phyloP scores from a whole-genome alignment of 2,113 vertebrate species.

The Eolophus roseicapilla region DNA sequence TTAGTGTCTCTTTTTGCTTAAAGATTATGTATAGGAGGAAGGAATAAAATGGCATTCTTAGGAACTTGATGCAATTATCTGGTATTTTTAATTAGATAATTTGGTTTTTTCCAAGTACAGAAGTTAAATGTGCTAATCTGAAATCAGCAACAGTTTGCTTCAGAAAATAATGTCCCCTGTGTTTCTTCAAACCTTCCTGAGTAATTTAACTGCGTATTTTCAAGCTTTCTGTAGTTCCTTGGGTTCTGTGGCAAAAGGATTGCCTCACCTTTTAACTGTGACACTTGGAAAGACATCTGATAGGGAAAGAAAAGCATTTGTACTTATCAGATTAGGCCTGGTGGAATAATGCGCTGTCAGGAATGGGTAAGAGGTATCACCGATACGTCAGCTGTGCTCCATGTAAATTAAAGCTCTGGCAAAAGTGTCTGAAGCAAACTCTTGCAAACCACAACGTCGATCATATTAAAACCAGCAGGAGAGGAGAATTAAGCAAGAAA shows the following conservation, averaged over 20 bases:
- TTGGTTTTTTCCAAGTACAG: background rate
- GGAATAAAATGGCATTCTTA: constrained; percentile 24
- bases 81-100: constrained; percentile 5
- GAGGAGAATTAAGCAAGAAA: constrained; percentile 81
- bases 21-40: background rate
- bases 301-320: background rate
- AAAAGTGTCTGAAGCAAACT: constrained; percentile 69
- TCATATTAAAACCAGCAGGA: constrained; percentile 82
- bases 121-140: background rate
- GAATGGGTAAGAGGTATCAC: constrained; percentile 35
- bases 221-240: background rate
- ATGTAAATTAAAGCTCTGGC: constrained; percentile 76
- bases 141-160: background rate
- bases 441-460: constrained; percentile 76
- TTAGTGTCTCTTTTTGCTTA: background rate
- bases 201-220: background rate
- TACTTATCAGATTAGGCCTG: constrained; percentile 53
- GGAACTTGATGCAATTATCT: background rate
- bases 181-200: background rate
- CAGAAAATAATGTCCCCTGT: constrained; percentile 5
- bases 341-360: background rate
- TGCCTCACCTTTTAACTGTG: constrained; percentile 28
- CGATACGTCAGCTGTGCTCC: constrained; percentile 70
- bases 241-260: constrained; percentile 13
- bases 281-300: constrained; percentile 22